Evolutionary conservation across 1,140 invertebrate species (phyloP).

Genomic region (Sycophila sp.): DNA sequence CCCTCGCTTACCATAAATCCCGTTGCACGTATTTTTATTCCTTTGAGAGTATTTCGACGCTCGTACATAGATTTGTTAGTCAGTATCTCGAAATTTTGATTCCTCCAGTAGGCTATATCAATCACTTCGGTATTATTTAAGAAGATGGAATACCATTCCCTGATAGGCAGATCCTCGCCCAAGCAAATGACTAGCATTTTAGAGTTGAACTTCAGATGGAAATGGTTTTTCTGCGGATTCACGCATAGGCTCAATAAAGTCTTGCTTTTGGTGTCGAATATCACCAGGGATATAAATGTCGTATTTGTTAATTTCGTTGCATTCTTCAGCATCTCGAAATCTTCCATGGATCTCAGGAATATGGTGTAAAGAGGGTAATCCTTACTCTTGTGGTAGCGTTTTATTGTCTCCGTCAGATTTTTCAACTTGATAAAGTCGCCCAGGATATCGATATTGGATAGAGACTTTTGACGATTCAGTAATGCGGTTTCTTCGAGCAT

Average conservation of each 20-base stretch:
- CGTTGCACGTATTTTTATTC: too few species aligned
- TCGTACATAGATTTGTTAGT: neutral
- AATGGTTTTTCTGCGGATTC: neutral
- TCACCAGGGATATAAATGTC: neutral
- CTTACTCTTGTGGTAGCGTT: neutral
- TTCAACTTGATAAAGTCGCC: too few species aligned
- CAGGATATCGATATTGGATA: too few species aligned
- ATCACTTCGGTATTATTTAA: neutral
- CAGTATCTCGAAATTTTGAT: neutral
- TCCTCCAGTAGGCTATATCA: neutral
- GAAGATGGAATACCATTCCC: constrained; percentile 1
- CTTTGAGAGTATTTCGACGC: too few species aligned
- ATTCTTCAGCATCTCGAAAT: neutral
- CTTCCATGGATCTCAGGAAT: neutral
- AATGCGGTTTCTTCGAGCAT: too few species aligned
- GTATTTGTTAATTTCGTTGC: neutral
- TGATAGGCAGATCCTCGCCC: neutral
- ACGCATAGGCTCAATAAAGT: neutral
- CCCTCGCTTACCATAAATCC: too few species aligned
- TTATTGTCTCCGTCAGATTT: too few species aligned
- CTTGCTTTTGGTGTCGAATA: neutral
- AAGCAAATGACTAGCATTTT: neutral
- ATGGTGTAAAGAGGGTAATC: neutral
- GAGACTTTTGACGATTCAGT: too few species aligned
- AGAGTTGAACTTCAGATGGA: neutral